These are phyloP conservation scores for Heterotilapia buettikoferi DNA, from an alignment of 2,113 vertebrate genomes.

Conservation along the genomic window DNA sequence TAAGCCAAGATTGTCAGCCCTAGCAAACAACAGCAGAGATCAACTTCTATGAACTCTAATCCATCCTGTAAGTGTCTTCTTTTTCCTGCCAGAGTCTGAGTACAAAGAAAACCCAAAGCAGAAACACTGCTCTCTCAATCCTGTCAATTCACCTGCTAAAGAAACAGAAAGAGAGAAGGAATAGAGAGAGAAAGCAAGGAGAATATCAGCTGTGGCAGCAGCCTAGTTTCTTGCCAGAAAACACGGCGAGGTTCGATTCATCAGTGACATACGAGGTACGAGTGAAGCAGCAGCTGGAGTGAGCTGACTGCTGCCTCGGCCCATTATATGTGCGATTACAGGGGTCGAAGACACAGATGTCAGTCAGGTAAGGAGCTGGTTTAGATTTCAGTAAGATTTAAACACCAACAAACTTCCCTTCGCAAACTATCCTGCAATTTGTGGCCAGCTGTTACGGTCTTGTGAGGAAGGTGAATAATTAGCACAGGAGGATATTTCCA, in stretches of 20 bases:
- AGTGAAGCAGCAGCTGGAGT: not conserved
- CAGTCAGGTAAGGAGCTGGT: not conserved
- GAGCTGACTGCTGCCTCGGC: not conserved
- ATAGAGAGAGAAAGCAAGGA: not conserved
- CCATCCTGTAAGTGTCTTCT: not conserved
- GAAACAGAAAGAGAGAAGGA: not conserved
- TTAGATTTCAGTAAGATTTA: not conserved
- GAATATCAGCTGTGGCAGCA: not conserved
- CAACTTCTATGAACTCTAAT: slow-evolving; percentile 20
- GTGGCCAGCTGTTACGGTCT: not conserved
- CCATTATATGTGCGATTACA: not conserved
- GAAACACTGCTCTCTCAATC: not conserved
- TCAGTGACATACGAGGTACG: not conserved
- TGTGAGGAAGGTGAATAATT: not conserved
- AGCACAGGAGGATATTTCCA: not conserved
- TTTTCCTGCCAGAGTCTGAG: not conserved
- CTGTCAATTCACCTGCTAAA: not conserved
- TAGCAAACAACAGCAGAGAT: slow-evolving; percentile 10
- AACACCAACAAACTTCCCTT: not conserved
- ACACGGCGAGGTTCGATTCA: slow-evolving; percentile 1
- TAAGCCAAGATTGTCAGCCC: slow-evolving; percentile 7
- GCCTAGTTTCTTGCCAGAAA: slow-evolving; percentile 4
- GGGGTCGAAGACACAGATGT: not conserved
- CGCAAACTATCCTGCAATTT: not conserved
- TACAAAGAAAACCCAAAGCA: slow-evolving; percentile 21